These are phyloP conservation scores for Chroicocephalus ridibundus DNA, from an alignment of 2,113 vertebrate genomes.

Conservation along the genomic window DNA sequence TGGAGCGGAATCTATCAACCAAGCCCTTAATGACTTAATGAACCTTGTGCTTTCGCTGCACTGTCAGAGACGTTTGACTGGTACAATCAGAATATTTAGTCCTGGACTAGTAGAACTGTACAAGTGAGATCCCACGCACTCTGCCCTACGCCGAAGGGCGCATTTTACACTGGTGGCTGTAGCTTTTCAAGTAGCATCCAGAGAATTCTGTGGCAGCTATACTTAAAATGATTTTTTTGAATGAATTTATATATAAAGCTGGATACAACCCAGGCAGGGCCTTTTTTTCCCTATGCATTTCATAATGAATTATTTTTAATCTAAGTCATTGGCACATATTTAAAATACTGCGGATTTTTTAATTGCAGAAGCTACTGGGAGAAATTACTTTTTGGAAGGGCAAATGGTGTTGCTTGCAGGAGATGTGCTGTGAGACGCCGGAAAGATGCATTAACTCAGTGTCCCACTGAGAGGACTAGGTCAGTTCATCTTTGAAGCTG, in stretches of 20 bases:
- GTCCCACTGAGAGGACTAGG: not conserved
- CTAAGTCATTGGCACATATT: not conserved
- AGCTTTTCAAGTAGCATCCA: not conserved
- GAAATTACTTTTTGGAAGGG: not conserved
- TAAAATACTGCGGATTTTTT: not conserved
- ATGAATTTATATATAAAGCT: not conserved
- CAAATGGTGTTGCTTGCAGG: not conserved
- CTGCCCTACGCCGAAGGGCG: fast-evolving
- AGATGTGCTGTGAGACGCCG: not conserved
- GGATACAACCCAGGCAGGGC: not conserved
- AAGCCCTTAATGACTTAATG: not conserved
- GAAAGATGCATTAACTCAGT: not conserved
- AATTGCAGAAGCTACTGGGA: not conserved
- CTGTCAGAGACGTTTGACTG: not conserved
- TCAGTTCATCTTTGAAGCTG: not conserved
- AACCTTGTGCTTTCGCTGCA: not conserved
- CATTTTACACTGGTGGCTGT: not conserved
- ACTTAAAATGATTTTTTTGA: not conserved
- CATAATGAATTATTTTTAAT: not conserved
- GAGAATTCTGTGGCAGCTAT: not conserved
- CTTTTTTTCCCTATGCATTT: not conserved
- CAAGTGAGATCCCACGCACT: not conserved
- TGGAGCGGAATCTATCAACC: not conserved
- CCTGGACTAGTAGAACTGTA: not conserved
- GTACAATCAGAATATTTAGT: not conserved